A percentile compares a stretch with the other conserved stretches of the same genome.
These are phyloP conservation scores for Theonella swinhoei DNA, from an alignment of 37 sponge, comb jelly and placozoan species.

Conservation along the genomic window DNA sequence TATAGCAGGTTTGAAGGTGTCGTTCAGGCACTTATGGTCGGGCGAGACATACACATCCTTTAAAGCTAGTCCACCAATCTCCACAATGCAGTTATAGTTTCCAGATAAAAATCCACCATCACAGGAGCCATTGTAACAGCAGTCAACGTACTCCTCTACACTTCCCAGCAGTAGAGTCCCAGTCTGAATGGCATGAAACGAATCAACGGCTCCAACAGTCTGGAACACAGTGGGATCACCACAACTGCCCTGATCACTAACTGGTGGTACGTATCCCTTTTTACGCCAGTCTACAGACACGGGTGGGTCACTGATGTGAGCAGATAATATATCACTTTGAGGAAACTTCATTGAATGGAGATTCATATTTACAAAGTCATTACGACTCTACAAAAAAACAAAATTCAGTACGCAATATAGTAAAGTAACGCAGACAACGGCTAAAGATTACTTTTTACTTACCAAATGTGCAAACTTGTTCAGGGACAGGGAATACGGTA, in stretches of 20 bases:
- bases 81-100: conserved; percentile 15
- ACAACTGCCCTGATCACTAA: conserved; percentile 53
- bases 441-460: not conserved
- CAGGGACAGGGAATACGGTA: conserved; percentile 28
- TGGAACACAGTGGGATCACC: conserved; percentile 14
- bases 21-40: conserved; percentile 22
- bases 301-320: not conserved
- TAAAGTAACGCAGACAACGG: too few relatives aligned
- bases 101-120: not conserved
- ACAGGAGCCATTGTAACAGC: conserved; percentile 38
- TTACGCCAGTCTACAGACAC: conserved; percentile 68
- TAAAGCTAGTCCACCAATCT: conserved; percentile 60
- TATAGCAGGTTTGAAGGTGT: conserved; percentile 10
- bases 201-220: conserved; percentile 25
- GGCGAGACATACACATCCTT: conserved; percentile 9
- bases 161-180: conserved; percentile 46
- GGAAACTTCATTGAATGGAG: not conserved
- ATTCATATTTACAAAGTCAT: not conserved
- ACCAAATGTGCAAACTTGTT: conserved; percentile 68
- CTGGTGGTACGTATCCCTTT: conserved; percentile 69
- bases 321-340: not conserved
- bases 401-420: too few relatives aligned
- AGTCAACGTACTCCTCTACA: conserved; percentile 50
- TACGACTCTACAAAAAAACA: not conserved
- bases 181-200: conserved; percentile 50